Base-by-base conservation (phyloP, 30 jellyfish, hydroid and myxozoan genomes). In the Rhopilema esculentum region DNA sequence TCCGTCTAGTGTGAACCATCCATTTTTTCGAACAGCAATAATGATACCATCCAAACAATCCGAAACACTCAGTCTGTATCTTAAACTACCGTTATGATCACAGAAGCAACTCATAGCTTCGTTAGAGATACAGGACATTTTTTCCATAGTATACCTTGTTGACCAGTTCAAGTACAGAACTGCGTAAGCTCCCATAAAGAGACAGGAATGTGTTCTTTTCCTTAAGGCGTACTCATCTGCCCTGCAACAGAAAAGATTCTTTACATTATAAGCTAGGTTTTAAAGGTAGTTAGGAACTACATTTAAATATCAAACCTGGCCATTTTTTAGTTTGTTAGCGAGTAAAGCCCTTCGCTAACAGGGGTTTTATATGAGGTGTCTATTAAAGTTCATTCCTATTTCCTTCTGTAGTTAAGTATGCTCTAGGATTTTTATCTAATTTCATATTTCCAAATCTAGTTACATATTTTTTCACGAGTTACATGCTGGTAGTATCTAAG, bases 181-280 rank as follows among this genome's bases (percentile, higher is more conserved):
- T 22, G 98, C 96, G 72, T 93, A 93, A 0, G 97, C 89, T 16
- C 86, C 97, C 98, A 93, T 93, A 27, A 93, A 86, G 61, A 93
- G 81, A 20, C 92, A 92, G 27, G 98, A 88, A 24, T 75, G 69
- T 8, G 98, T 93, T 76, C 98, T 66, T 67, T 91, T 76, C 80
- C 81, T 93, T 16, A 57, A 81, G 63, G 86, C 74, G 49, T 62
- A 51, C 18, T 53, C 28, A 29, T 88, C 96, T 24, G 72, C 16
- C 68, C 98, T 88, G 71, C 18, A 31, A 72, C 8, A 26, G 26
- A 68, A 22, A 24, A 68, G 51, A 26, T 7, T n/a, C n/a, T n/a
- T n/a, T 40, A 2, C 57, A 40, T 40, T 6, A 6, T 40, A 89
- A 49, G 72, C 0, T 32, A 49, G 18, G 57, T 79, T 4, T 61